phyloP scores from a whole-genome alignment of 1,140 invertebrate genomes.

The Leptinotarsa undecemlineata region DNA sequence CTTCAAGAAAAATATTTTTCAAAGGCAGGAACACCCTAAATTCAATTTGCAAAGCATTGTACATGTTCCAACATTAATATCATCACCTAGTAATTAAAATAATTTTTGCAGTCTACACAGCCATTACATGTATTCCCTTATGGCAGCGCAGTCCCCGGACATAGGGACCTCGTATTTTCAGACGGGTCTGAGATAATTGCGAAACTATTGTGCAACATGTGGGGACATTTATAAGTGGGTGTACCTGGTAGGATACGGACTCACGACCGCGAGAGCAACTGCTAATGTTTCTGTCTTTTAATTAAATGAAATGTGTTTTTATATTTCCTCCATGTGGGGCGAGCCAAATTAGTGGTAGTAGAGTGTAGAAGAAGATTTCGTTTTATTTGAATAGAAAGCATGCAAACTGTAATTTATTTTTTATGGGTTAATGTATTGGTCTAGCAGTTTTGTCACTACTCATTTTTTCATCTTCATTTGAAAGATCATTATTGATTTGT shows the following conservation, averaged over 20 bases:
- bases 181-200: slow-evolving; percentile 52
- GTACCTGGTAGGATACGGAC: slow-evolving; percentile 47
- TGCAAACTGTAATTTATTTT: no score
- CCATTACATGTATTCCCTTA: slow-evolving; percentile 2
- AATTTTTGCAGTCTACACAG: background rate
- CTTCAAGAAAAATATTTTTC: no score
- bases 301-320: slow-evolving; percentile 31
- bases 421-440: no score
- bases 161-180: slow-evolving; percentile 25
- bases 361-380: background rate
- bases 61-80: background rate
- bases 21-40: no score
- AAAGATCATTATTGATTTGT: no score
- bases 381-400: background rate
- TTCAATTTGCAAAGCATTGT: background rate
- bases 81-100: slow-evolving; percentile 6
- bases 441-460: no score
- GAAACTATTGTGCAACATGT: slow-evolving; percentile 55
- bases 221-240: slow-evolving; percentile 54
- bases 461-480: no score
- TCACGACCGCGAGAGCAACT: slow-evolving; percentile 27
- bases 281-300: slow-evolving; percentile 29
- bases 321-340: slow-evolving; percentile 15
- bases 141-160: slow-evolving; percentile 2
- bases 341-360: slow-evolving; percentile 14